Evolutionary conservation across 2,113 vertebrate genomes (phyloP).

Genomic region (Oryzias javanicus): DNA sequence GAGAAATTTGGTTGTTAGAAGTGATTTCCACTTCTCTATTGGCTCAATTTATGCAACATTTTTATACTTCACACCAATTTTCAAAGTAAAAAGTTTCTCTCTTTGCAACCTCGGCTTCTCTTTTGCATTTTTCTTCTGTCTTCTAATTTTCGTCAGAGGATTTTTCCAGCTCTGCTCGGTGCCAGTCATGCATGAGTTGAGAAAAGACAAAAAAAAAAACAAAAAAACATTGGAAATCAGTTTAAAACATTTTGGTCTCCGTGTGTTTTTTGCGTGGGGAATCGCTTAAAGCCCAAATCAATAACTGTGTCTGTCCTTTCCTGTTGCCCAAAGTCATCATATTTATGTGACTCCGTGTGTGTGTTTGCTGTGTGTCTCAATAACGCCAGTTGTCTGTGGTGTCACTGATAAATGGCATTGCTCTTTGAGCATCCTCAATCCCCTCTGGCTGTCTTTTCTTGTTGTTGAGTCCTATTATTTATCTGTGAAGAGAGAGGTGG

Average conservation of each 20-base stretch:
- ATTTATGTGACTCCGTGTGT: constrained; percentile 9
- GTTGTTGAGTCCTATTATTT: constrained; percentile 63
- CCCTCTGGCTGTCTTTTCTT: constrained; percentile 61
- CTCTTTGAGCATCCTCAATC: constrained; percentile 52
- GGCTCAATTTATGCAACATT: too few relatives aligned
- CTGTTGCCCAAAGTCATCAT: constrained; percentile 9
- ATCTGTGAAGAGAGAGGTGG: constrained; percentile 49
- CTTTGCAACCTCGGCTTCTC: constrained; percentile 13
- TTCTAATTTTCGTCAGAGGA: neutral
- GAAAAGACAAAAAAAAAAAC: constrained; percentile 1
- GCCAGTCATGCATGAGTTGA: neutral
- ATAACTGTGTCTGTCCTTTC: constrained; percentile 18
- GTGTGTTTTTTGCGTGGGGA: neutral
- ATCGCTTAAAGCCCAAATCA: constrained; percentile 9
- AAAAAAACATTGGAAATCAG: constrained; percentile 14
- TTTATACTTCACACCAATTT: neutral
- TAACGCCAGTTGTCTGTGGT: constrained; percentile 43
- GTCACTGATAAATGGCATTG: constrained; percentile 73
- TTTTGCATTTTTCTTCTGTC: constrained; percentile 14
- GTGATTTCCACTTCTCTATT: too few relatives aligned
- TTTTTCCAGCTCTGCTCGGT: constrained; percentile 13
- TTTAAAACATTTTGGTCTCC: neutral
- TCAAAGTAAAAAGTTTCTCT: neutral
- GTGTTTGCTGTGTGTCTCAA: constrained; percentile 36
- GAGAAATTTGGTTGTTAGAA: too few relatives aligned